phyloP scores from a whole-genome alignment of 2,113 vertebrate genomes.

The Emydura subglobosa region DNA sequence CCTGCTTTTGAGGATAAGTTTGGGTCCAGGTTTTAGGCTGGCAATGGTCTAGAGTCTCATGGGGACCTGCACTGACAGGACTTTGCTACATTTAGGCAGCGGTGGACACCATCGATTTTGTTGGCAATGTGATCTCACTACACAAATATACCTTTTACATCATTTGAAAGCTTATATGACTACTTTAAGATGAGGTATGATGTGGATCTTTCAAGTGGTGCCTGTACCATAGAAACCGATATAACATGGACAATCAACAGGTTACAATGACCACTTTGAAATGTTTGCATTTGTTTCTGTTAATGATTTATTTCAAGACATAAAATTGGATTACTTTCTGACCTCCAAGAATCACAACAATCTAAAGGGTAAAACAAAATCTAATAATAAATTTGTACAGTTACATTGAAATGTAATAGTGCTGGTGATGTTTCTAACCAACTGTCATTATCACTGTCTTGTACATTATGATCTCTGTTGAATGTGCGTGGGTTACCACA shows the following conservation, averaged over 20 bases:
- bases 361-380: too few species aligned
- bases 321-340: too few species aligned
- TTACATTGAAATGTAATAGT: too few species aligned
- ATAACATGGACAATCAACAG: neutral
- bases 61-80: neutral
- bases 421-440: too few species aligned
- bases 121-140: neutral
- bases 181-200: neutral
- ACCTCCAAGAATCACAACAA: too few species aligned
- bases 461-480: too few species aligned
- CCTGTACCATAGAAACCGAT: neutral
- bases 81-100: neutral
- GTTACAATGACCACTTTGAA: neutral
- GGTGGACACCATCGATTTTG: neutral
- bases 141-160: neutral
- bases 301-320: too few species aligned
- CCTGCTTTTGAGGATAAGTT: neutral
- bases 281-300: too few species aligned
- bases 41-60: neutral
- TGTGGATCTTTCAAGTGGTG: neutral
- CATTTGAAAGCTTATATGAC: neutral
- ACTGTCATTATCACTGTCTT: too few species aligned
- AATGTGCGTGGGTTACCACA: too few species aligned
- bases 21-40: neutral
- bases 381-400: too few species aligned